Percentiles rank a stretch among this genome's conserved stretches.
phyloP scores from a whole-genome alignment of 2,797 vertebrate genomes.

The Tangara arthus region DNA sequence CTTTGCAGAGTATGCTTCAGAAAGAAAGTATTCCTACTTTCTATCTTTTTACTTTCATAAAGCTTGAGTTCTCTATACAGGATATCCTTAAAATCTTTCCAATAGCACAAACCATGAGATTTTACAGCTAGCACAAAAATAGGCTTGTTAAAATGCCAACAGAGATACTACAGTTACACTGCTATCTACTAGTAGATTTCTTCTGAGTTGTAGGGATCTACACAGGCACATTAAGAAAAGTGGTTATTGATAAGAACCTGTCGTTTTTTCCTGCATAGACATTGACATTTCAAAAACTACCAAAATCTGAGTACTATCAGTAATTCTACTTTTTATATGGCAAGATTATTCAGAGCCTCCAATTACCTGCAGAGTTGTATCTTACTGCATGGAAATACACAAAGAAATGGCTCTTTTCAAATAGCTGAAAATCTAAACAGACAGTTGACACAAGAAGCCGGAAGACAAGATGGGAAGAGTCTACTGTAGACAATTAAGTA shows the following conservation, averaged over 20 bases:
- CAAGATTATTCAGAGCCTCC: not conserved
- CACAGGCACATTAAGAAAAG: not conserved
- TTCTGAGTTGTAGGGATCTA: not conserved
- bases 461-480: not conserved
- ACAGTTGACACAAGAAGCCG: constrained; percentile 12
- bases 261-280: not conserved
- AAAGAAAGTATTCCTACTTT: not conserved
- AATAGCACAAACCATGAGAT: not conserved
- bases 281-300: not conserved
- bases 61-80: not conserved
- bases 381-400: not conserved
- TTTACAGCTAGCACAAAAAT: not conserved
- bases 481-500: constrained; percentile 29
- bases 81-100: not conserved
- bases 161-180: not conserved
- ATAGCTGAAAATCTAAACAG: not conserved
- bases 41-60: not conserved
- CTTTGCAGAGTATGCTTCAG: not conserved
- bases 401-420: not conserved
- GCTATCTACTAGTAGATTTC: not conserved
- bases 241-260: not conserved
- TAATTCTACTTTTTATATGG: not conserved
- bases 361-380: not conserved
- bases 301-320: not conserved
- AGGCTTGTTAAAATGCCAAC: not conserved